These are phyloP conservation scores for Gavia stellata DNA, from an alignment of 2,113 vertebrate species.

Conservation along the genomic window DNA sequence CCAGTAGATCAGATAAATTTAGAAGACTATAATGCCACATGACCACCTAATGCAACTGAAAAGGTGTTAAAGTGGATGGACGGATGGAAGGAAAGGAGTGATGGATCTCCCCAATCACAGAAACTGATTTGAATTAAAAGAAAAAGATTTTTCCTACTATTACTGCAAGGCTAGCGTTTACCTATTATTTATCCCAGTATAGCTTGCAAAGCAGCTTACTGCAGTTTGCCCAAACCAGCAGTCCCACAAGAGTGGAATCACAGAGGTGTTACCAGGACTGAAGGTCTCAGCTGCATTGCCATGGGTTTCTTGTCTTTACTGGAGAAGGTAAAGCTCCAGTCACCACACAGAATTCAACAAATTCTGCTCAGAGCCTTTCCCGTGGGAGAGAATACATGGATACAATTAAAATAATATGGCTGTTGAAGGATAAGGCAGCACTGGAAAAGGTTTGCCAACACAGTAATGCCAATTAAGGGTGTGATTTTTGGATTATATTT, in stretches of 20 bases:
- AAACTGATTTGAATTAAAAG: not conserved
- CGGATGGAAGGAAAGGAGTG: not conserved
- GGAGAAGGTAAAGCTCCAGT: not conserved
- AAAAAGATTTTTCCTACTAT: not conserved
- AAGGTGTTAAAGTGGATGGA: not conserved
- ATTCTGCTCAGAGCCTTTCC: not conserved
- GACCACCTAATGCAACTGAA: not conserved
- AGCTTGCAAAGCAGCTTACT: not conserved
- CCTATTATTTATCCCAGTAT: not conserved
- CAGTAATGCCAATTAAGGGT: not conserved
- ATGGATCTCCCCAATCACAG: not conserved
- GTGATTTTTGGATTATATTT: constrained; percentile 15
- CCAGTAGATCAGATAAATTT: not conserved
- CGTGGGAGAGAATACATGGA: not conserved
- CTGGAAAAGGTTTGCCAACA: not conserved
- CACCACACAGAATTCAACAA: not conserved
- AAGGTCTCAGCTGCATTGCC: not conserved
- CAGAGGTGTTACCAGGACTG: not conserved
- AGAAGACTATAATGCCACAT: not conserved
- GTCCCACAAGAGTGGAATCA: not conserved
- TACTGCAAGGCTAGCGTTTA: not conserved
- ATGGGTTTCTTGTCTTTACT: not conserved
- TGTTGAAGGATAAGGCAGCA: not conserved
- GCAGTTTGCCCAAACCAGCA: not conserved
- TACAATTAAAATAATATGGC: not conserved